Evolutionary conservation across 2,797 vertebrate species (phyloP).

Genomic region (Spizella passerina): DNA sequence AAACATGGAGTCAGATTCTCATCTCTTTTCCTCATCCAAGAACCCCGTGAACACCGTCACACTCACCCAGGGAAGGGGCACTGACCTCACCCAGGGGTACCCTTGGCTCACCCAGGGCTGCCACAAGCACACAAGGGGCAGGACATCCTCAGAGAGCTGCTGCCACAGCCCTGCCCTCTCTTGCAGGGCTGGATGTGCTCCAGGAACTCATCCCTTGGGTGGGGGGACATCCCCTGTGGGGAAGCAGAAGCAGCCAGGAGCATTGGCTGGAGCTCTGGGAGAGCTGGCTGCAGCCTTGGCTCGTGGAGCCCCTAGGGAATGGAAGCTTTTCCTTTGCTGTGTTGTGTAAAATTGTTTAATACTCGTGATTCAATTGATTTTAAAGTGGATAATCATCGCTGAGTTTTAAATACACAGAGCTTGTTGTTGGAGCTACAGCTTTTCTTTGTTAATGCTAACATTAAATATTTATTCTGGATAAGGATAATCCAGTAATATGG

Average conservation of each 20-base stretch:
- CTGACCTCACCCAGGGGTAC: background rate
- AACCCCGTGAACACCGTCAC: no score
- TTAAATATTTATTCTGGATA: slow-evolving; percentile 61
- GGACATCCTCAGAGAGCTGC: no score
- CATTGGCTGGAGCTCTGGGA: background rate
- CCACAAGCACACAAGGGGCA: background rate
- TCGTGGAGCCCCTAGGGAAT: background rate
- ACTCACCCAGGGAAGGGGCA: no score
- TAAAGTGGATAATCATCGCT: slow-evolving; percentile 17
- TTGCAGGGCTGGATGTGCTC: background rate
- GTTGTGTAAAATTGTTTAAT: slow-evolving; percentile 6
- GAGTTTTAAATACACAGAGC: slow-evolving; percentile 28
- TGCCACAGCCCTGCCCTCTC: background rate
- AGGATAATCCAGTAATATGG: background rate
- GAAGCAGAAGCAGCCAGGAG: background rate
- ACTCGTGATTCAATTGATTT: background rate
- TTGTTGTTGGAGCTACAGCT: slow-evolving; percentile 28
- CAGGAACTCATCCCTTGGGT: background rate
- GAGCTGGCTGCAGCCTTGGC: background rate
- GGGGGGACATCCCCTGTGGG: background rate
- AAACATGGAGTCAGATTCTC: no score
- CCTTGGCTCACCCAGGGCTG: no score
- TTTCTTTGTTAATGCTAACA: slow-evolving; percentile 44
- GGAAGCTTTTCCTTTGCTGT: background rate
- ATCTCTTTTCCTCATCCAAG: no score